phyloP scores from a whole-genome alignment of 2,888 invertebrate species.

The Eupithecia tripunctaria region DNA sequence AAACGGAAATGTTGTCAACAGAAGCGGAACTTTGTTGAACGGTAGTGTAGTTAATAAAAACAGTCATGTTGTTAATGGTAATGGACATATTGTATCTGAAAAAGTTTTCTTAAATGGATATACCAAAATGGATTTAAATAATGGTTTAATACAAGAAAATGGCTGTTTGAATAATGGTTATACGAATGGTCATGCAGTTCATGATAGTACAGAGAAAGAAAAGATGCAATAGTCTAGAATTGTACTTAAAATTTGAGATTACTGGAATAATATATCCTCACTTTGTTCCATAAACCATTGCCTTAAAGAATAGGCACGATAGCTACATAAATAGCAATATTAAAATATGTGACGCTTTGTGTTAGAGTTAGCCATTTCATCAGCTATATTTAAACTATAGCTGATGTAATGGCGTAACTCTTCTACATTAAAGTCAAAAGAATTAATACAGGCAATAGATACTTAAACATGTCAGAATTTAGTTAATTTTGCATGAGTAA shows the following conservation, averaged over 20 bases:
- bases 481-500: not conserved
- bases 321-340: not conserved
- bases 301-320: not conserved
- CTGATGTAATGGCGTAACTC: not conserved
- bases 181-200: slow-evolving; percentile 56
- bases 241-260: slow-evolving; percentile 18
- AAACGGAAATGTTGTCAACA: slow-evolving; percentile 38
- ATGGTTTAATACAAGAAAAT: slow-evolving; percentile 1
- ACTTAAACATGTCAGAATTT: not conserved
- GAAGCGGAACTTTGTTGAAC: slow-evolving; percentile 52
- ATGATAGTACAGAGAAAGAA: slow-evolving; percentile 62
- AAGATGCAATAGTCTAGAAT: slow-evolving; percentile 68
- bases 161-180: slow-evolving; percentile 58
- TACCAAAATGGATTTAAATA: not conserved
- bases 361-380: not conserved
- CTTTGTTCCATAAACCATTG: not conserved
- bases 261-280: slow-evolving; percentile 13
- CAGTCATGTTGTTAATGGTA: slow-evolving; percentile 39
- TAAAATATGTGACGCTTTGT: not conserved
- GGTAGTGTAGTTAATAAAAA: slow-evolving; percentile 43
- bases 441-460: not conserved
- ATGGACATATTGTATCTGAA: slow-evolving; percentile 36
- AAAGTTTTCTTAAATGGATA: slow-evolving; percentile 44
- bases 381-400: not conserved
- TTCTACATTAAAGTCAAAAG: not conserved